Evolutionary conservation across 2,113 vertebrate species (phyloP).

Genomic region (Orientallactaga bullata): DNA sequence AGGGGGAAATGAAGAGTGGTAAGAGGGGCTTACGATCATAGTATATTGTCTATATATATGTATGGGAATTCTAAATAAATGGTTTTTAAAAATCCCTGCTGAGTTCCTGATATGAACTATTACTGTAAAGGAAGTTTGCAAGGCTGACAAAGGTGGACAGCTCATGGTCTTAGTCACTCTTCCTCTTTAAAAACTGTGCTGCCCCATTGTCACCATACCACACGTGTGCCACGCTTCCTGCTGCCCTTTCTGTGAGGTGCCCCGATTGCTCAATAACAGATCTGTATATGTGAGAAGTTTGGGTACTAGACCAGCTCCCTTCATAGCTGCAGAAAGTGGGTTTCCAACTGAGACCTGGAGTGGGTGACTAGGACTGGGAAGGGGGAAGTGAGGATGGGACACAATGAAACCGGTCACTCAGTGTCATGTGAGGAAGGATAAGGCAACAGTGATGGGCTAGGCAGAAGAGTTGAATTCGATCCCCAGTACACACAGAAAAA

Average conservation of each 20-base stretch:
- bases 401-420: background rate
- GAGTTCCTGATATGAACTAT: background rate
- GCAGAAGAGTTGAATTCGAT: too few species aligned
- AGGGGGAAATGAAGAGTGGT: too few species aligned
- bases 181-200: too few species aligned
- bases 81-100: too few species aligned
- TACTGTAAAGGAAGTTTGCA: fast-evolving
- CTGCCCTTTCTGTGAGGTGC: too few species aligned
- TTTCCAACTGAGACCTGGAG: background rate
- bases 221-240: fast-evolving
- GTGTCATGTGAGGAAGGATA: background rate
- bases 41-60: too few species aligned
- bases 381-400: background rate
- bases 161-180: fast-evolving
- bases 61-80: too few species aligned
- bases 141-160: fast-evolving
- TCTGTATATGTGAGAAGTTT: background rate
- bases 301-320: background rate
- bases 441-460: too few species aligned
- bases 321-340: background rate
- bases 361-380: background rate
- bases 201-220: background rate
- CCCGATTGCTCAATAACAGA: background rate
- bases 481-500: too few species aligned
- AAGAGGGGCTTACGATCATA: too few species aligned